Conservation (phyloP, 2,113 vertebrate species). For the Procavia capensis region DNA sequence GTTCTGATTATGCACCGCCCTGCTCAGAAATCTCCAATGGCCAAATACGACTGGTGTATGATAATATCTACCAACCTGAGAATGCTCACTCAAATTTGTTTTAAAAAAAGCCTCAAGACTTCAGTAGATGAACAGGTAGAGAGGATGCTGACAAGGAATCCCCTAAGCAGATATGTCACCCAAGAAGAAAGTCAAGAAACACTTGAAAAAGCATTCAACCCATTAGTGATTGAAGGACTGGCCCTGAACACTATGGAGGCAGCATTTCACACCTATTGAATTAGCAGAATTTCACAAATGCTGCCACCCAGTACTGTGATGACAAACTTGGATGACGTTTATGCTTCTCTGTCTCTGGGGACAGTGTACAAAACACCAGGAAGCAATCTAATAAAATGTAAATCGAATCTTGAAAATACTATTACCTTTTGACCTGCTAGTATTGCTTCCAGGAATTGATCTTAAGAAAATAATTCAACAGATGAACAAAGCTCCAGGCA, state of each 20-base stretch:
- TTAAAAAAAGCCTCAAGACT: background rate
- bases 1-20: background rate
- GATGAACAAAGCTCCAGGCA: background rate
- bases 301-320: background rate
- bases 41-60: background rate
- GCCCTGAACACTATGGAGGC: background rate
- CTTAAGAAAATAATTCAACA: background rate
- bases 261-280: background rate
- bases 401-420: background rate
- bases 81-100: background rate
- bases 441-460: conserved; percentile 6
- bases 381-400: background rate
- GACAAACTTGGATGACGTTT: background rate
- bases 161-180: background rate
- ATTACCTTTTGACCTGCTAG: background rate
- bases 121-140: background rate
- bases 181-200: conserved; percentile 15
- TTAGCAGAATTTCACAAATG: background rate
- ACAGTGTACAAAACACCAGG: background rate
- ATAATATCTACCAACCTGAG: background rate
- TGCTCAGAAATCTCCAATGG: background rate
- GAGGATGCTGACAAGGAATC: background rate
- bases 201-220: conserved; percentile 1
- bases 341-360: background rate
- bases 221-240: conserved; percentile 34